phyloP scores from a whole-genome alignment of 2,797 vertebrate genomes.

The Chromis chromis region DNA sequence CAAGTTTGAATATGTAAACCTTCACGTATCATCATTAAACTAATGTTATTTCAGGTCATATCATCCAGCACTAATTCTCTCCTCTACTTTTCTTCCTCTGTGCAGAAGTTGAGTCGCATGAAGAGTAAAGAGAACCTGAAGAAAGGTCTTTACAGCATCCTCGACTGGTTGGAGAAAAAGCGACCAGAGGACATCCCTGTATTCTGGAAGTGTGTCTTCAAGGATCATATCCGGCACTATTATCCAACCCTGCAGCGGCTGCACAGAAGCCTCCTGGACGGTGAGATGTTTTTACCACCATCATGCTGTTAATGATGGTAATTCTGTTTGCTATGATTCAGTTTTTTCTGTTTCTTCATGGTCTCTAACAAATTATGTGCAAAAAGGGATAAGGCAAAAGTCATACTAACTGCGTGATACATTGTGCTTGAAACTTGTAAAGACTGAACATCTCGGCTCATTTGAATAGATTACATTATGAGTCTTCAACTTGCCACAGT shows the following conservation, averaged over 20 bases:
- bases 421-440: too few relatives aligned
- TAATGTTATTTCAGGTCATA: too few relatives aligned
- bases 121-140: conserved; percentile 54
- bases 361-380: too few relatives aligned
- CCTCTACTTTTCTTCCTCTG: background rate
- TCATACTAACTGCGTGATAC: too few relatives aligned
- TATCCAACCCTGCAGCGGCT: conserved; percentile 71
- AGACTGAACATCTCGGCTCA: too few relatives aligned
- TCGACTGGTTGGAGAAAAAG: conserved; percentile 75
- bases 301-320: too few relatives aligned
- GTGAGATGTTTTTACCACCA: conserved; percentile 55
- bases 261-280: conserved; percentile 68
- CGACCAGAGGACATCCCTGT: background rate
- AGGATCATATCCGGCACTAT: conserved; percentile 61
- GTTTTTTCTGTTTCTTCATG: too few relatives aligned
- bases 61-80: background rate
- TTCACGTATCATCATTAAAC: too few relatives aligned
- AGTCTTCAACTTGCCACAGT: too few relatives aligned
- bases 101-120: conserved; percentile 73
- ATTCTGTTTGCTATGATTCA: too few relatives aligned
- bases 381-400: background rate
- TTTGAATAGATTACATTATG: too few relatives aligned
- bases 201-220: conserved; percentile 80
- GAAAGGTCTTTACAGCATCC: conserved; percentile 66
- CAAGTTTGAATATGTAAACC: background rate